Percentiles rank a stretch among this genome's conserved stretches.
Evolutionary conservation across 2,797 vertebrate species (phyloP).

Genomic region (Anguilla megastoma): DNA sequence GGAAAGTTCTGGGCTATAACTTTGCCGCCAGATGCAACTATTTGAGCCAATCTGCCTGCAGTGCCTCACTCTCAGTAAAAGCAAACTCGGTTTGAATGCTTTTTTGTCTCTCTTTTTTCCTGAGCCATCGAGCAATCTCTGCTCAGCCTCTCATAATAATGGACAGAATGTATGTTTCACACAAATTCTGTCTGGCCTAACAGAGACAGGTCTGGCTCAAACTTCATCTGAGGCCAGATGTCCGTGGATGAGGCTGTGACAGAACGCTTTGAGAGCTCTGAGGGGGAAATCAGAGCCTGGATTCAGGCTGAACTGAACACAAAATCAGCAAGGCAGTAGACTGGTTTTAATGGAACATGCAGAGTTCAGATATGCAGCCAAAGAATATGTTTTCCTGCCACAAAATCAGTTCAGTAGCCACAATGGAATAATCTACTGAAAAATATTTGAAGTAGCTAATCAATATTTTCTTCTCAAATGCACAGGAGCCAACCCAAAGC

Average conservation of each 20-base stretch:
- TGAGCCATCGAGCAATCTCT: neutral
- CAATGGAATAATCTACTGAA: neutral
- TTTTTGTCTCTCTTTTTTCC: neutral
- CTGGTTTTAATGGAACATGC: neutral
- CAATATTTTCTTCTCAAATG: neutral
- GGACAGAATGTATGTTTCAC: neutral
- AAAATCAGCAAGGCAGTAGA: neutral
- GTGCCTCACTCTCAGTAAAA: too few species aligned
- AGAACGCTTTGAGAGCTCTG: neutral
- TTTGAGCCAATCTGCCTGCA: neutral
- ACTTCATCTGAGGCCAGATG: neutral
- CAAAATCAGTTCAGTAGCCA: neutral
- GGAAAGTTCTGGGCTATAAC: too few species aligned
- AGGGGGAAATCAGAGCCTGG: neutral
- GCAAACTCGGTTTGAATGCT: neutral
- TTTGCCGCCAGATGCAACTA: neutral
- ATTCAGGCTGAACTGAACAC: neutral
- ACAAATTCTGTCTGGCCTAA: neutral
- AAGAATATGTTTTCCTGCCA: neutral
- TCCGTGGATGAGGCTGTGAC: neutral
- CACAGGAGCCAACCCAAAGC: neutral
- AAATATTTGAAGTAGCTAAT: neutral
- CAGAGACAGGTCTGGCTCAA: neutral
- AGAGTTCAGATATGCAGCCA: neutral
- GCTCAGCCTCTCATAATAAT: neutral